Conservation (phyloP, 2,113 vertebrate genomes). For the Plecotus auritus region DNA sequence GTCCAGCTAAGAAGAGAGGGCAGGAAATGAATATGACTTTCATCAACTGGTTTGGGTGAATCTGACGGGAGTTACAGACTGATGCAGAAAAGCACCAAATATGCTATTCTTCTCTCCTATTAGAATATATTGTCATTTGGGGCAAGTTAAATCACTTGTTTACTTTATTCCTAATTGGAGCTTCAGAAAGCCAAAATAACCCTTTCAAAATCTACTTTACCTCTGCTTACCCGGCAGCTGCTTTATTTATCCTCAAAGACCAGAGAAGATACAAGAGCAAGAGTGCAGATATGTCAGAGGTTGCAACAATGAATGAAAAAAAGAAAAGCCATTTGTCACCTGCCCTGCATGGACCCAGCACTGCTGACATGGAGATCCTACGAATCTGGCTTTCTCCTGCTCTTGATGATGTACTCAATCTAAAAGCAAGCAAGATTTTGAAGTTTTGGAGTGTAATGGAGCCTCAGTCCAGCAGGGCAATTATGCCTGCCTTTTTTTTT, state of each 20-base stretch:
- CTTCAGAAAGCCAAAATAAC: neutral
- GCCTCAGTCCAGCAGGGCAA: neutral
- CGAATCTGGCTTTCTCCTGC: neutral
- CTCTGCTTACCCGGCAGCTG: neutral
- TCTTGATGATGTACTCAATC: neutral
- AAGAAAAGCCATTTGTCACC: neutral
- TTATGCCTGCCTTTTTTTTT: neutral
- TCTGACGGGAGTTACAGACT: neutral
- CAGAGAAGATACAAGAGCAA: neutral
- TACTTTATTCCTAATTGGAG: neutral
- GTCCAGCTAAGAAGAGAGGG: neutral
- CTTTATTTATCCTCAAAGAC: slow-evolving; percentile 11
- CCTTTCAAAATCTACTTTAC: neutral
- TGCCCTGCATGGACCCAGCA: neutral
- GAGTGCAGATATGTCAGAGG: neutral
- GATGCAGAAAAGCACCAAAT: neutral
- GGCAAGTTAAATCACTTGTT: neutral
- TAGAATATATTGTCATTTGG: neutral
- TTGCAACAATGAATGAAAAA: neutral
- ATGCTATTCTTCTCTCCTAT: neutral
- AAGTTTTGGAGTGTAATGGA: neutral
- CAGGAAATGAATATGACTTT: neutral
- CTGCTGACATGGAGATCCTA: neutral
- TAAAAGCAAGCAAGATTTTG: neutral
- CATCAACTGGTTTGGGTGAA: neutral